Evolutionary conservation across 2,113 vertebrate genomes (phyloP).

Genomic region (Lethenteron camtschaticum): DNA sequence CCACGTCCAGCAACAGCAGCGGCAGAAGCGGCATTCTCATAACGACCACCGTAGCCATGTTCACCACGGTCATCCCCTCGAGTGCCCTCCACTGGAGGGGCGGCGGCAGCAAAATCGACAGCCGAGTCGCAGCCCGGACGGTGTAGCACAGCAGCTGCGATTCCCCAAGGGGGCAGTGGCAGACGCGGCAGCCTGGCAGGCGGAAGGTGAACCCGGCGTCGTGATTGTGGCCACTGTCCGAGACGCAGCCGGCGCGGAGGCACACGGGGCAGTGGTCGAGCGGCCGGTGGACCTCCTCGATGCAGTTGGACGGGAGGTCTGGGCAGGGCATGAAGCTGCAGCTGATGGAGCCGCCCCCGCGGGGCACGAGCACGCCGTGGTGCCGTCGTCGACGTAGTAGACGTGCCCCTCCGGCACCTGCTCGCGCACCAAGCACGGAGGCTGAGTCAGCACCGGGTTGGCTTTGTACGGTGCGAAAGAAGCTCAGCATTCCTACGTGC

Average conservation of each 20-base stretch:
- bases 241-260: conserved; percentile 46
- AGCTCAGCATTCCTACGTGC: no score
- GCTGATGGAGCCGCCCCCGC: conserved; percentile 62
- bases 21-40: no score
- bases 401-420: conserved; percentile 65
- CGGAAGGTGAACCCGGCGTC: conserved; percentile 58
- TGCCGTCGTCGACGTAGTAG: conserved; percentile 85
- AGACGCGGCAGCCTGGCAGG: conserved; percentile 47
- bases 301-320: conserved; percentile 61
- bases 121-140: conserved; percentile 28
- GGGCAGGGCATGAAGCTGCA: conserved; percentile 84
- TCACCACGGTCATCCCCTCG: no score
- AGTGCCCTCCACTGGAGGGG: no score
- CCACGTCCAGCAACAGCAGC: no score
- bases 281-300: conserved; percentile 34
- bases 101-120: accelerated
- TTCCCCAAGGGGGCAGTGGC: conserved; percentile 54
- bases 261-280: conserved; percentile 58
- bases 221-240: conserved; percentile 35
- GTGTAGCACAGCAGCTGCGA: conserved; percentile 64
- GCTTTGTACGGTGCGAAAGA: no score
- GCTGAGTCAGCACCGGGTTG: no score
- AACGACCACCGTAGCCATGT: no score
- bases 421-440: background rate
- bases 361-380: conserved; percentile 73